Percentiles rank a stretch among this genome's conserved stretches.
phyloP scores from a whole-genome alignment of 92 coral and sea anemone genomes.

The Parazoanthus darwini region DNA sequence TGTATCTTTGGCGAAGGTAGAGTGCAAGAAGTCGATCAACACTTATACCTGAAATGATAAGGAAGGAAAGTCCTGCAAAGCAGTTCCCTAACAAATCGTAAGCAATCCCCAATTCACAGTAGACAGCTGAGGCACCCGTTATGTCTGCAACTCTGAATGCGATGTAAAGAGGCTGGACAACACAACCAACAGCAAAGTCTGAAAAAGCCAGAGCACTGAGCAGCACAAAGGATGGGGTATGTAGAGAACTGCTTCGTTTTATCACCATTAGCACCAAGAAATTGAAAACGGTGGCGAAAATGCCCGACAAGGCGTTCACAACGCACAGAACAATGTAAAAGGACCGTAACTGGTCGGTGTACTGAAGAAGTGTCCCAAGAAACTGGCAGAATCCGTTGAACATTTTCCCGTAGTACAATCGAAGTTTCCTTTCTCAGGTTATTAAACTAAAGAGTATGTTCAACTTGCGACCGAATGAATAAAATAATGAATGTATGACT shows the following conservation, averaged over 20 bases:
- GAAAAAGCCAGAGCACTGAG: not conserved
- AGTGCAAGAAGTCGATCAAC: constrained; percentile 48
- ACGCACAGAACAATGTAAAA: not conserved
- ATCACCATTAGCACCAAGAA: not conserved
- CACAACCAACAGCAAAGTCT: not conserved
- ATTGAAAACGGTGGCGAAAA: not conserved
- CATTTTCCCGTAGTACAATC: not conserved
- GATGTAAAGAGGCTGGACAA: not conserved
- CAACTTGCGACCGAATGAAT: too few relatives aligned
- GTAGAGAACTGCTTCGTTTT: not conserved
- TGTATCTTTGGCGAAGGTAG: not conserved
- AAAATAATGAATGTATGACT: too few relatives aligned
- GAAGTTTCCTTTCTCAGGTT: not conserved
- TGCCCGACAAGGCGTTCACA: not conserved
- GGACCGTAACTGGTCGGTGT: not conserved
- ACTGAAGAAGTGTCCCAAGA: not conserved
- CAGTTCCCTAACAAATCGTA: constrained; percentile 44
- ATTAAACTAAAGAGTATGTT: not conserved
- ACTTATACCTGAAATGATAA: constrained; percentile 44
- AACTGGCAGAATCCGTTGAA: constrained; percentile 4
- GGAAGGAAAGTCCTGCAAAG: constrained; percentile 41
- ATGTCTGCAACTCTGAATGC: not conserved
- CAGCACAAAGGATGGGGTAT: not conserved
- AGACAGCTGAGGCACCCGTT: not conserved
- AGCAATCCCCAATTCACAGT: not conserved